Evolutionary conservation across 1,140 invertebrate species (phyloP), one percentile per base, ranked within the genome.

Genomic region (Stegodyphus mimosarum): DNA sequence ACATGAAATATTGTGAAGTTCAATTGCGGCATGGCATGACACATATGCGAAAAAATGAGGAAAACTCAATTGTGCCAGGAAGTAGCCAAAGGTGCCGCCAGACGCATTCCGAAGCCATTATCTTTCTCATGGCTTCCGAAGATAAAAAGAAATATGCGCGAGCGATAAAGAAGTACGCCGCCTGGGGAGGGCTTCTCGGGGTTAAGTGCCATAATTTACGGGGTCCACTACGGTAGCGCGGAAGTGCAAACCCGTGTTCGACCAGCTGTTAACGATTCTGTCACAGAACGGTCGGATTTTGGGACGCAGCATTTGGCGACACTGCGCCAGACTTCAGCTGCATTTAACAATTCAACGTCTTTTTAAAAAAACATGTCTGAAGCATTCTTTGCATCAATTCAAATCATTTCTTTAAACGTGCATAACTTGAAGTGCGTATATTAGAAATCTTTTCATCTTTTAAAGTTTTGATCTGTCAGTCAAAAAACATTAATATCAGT

Each of bases 141-240:
- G 15, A 15, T 13, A 53, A 73, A 55, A 75, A 84, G 72, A 84
- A 75, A 84, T 84, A 76, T 84, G 72, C 13, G n/a, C 9, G 7
- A 17, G 53, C 73, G 73, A 84, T 75, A 84, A 75, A 84, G 73
- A 84, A 76, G 73, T n/a, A 55, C 17, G 18, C 72, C 55, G 60
- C 72, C 63, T 48, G 64, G 72, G 73, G 51, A 74, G 81, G 72
- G 49, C 63, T 84, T 76, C 64, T 55, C 60, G 55, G 73, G 81
- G 81, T 84, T 84, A 84, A 84, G 81, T 84, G 73, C 81, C 81
- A 84, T 84, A 84, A 84, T 84, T 84, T 84, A 84, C 81, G 73
- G 81, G 73, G 73, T 69, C 73, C 73, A 75, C 72, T 67, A 70
- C 63, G 15, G 81, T 75, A 83, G 71, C 67, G 53, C 70, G 48